Base-by-base conservation (phyloP, 1,140 invertebrate species). In the Linepithema humile region DNA sequence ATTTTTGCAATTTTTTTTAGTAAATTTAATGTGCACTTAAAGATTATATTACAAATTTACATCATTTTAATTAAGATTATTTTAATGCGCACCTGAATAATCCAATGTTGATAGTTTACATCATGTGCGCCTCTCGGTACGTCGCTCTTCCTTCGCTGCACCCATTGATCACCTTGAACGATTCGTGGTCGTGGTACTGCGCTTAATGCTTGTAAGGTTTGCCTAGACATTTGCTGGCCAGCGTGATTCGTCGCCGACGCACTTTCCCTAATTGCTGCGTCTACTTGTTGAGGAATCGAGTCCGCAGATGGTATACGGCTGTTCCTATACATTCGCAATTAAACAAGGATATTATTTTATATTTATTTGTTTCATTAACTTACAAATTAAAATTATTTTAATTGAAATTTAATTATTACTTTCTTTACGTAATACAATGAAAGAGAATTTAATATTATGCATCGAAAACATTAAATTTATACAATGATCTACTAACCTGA, bases 51-150 rank as follows among this genome's bases (percentile, higher is more conserved):
- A 10, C 10, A 0, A 45, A 45, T n/a, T n/a, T 45, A 45, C 43
- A n/a, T n/a, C n/a, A n/a, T 45, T 45, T 57, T 38, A 73, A 73
- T 38, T 38, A 32, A 55, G 17, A 70, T 32, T 40, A 29, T 72
- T 29, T 3, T 73, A 7, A 65, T 38, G 55, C 85, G 85, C 88
- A 97, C 97, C 95, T 97, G 97, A 91, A 98, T 96, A 6, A 98
- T 95, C 98, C 98, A 98, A 91, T 98, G 97, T 90, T 98, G 97
- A 88, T 97, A 97, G 92, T 97, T 97, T 88, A 96, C 96, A 88
- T 95, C 96, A 70, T 96, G 95, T 38, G 92, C 90, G 3, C 89
- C 91, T 38, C 94, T 89, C 5, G 94, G 94, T 6, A 95, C 95
- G 85, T 97, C 96, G 57, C 95, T 95, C 85, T 96, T 96, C 64